These are phyloP conservation scores for Microcebus murinus DNA, from an alignment of 2,113 vertebrate species.

Conservation along the genomic window DNA sequence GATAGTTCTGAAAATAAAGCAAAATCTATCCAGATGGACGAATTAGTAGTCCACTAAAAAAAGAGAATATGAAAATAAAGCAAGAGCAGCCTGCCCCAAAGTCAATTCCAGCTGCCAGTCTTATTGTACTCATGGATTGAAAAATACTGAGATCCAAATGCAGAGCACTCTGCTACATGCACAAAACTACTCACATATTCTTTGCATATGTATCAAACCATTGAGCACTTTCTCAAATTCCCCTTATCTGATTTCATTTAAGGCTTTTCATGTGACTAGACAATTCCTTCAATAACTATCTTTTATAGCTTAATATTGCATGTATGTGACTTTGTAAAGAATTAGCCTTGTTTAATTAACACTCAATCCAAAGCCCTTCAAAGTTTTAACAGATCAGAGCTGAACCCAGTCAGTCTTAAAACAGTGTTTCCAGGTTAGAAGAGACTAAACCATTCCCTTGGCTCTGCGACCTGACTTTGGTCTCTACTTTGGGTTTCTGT, in stretches of 20 bases:
- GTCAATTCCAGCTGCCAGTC: neutral
- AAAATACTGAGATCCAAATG: neutral
- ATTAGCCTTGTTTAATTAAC: conserved; percentile 20
- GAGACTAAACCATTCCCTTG: neutral
- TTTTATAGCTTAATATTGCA: conserved; percentile 1
- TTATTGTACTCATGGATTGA: neutral
- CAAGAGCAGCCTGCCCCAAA: neutral
- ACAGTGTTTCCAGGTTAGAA: neutral
- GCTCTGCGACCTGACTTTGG: neutral
- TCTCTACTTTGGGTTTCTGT: neutral
- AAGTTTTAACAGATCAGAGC: neutral
- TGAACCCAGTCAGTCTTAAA: neutral
- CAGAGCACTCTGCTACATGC: neutral
- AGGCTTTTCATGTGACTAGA: neutral
- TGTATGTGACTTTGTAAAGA: conserved; percentile 5
- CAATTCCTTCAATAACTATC: neutral
- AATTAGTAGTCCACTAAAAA: no score
- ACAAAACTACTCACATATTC: neutral
- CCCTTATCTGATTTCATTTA: conserved; percentile 12
- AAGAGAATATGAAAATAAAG: conserved; percentile 15
- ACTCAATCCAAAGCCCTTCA: neutral
- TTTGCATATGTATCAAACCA: neutral
- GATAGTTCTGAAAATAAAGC: conserved; percentile 18
- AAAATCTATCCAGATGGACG: neutral
- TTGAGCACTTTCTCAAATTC: neutral